Percentiles rank a stretch among this genome's conserved stretches.
These are phyloP conservation scores for Habroteleia sp. DNA, from an alignment of 2,888 invertebrate species.

Conservation along the genomic window DNA sequence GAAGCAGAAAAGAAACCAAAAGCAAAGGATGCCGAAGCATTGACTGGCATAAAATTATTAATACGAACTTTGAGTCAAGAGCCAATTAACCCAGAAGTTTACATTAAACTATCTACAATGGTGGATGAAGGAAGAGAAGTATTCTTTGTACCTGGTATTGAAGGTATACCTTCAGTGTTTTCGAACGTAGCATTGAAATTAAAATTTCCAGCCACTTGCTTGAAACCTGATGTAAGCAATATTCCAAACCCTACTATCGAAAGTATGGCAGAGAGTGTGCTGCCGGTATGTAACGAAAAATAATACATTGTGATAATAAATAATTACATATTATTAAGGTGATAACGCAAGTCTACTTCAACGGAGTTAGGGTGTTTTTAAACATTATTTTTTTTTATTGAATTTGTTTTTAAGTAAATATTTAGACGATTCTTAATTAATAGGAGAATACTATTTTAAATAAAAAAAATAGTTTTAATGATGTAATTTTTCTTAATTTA, in stretches of 20 bases:
- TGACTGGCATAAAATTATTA: constrained; percentile 69
- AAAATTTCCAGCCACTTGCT: constrained; percentile 72
- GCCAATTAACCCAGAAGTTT: constrained; percentile 59
- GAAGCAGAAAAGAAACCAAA: constrained; percentile 63
- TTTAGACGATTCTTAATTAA: too few species aligned
- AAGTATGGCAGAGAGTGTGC: constrained; percentile 82
- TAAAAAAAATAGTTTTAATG: too few species aligned
- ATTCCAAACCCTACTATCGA: constrained; percentile 80
- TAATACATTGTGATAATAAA: too few species aligned
- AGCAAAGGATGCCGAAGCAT: constrained; percentile 32
- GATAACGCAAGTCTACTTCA: too few species aligned
- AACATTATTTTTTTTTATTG: too few species aligned
- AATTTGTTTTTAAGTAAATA: too few species aligned
- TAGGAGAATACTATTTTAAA: too few species aligned
- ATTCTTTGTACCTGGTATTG: constrained; percentile 80
- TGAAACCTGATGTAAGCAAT: constrained; percentile 75
- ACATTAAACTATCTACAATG: constrained; percentile 68
- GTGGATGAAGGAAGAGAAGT: constrained; percentile 68
- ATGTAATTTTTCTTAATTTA: too few species aligned
- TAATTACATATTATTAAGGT: too few species aligned
- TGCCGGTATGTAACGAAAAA: constrained; percentile 81
- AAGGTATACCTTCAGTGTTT: constrained; percentile 77
- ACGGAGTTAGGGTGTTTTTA: too few species aligned
- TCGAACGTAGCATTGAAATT: constrained; percentile 73
- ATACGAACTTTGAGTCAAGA: constrained; percentile 62